Evolutionary conservation across 2,113 vertebrate species (phyloP).

Genomic region (Falco punctatus): DNA sequence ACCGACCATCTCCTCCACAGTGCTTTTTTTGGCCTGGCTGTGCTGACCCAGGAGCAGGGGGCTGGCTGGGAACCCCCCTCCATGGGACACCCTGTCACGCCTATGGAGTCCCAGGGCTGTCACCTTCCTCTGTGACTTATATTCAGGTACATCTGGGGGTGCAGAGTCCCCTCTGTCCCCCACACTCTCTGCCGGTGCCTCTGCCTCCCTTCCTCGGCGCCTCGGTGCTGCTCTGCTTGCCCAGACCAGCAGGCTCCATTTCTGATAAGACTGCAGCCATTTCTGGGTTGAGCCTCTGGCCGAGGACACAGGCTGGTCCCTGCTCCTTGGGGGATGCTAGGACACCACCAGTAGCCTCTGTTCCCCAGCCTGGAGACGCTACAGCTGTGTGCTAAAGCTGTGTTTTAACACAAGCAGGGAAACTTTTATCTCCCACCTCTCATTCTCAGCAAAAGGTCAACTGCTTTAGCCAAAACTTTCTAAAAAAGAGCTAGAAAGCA

Average conservation of each 20-base stretch:
- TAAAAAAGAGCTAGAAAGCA: not conserved
- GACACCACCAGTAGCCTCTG: not conserved
- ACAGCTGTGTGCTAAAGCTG: not conserved
- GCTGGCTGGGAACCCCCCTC: not conserved
- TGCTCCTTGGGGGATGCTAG: not conserved
- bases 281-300: not conserved
- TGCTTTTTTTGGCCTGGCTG: not conserved
- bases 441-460: not conserved
- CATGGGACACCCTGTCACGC: not conserved
- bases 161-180: not conserved
- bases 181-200: rapidly evolving
- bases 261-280: not conserved
- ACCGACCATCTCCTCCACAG: not conserved
- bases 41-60: rapidly evolving
- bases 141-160: not conserved
- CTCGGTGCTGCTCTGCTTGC: not conserved
- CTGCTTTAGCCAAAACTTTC: not conserved
- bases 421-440: not conserved
- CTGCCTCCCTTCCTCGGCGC: not conserved
- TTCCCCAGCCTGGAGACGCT: not conserved
- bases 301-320: not conserved
- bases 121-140: not conserved
- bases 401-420: not conserved
- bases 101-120: not conserved
- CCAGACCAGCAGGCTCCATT: rapidly evolving